These are phyloP conservation scores for Acromyrmex charruanus DNA, from an alignment of 1,140 invertebrate genomes.

Conservation along the genomic window DNA sequence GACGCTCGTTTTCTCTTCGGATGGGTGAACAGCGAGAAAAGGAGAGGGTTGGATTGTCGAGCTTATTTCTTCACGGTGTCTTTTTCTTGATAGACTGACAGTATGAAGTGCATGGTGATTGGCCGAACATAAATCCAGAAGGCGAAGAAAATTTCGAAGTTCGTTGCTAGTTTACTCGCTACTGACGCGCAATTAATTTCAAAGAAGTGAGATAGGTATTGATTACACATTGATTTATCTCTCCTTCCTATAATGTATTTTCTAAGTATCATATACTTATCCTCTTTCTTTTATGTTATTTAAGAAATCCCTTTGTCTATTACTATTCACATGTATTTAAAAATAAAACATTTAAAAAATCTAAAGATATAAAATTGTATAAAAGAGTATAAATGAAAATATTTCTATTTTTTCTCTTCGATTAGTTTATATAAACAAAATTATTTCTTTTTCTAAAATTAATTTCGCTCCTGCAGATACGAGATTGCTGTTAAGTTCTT, in stretches of 20 bases:
- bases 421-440: background rate
- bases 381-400: background rate
- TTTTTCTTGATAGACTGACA: conserved; percentile 60
- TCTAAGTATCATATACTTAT: background rate
- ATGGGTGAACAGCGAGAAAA: conserved; percentile 25
- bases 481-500: conserved; percentile 21
- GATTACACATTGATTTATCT: conserved; percentile 21
- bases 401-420: background rate
- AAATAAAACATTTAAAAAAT: background rate
- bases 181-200: conserved; percentile 11
- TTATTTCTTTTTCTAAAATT: background rate
- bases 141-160: conserved; percentile 40
- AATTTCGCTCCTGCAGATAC: background rate
- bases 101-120: conserved; percentile 47
- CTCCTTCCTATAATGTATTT: background rate
- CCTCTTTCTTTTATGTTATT: background rate
- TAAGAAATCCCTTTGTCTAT: background rate
- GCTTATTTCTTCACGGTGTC: conserved; percentile 63
- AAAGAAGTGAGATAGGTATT: conserved; percentile 32
- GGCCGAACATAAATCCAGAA: conserved; percentile 40
- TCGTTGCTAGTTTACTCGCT: conserved; percentile 30
- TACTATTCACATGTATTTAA: background rate
- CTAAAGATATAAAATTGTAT: background rate
- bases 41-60: conserved; percentile 41
- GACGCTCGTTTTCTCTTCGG: conserved; percentile 67